Percentiles rank a stretch among this genome's conserved stretches.
These are phyloP conservation scores for Drosophila nigrodunni DNA, from an alignment of 1,140 invertebrate genomes.

Conservation along the genomic window DNA sequence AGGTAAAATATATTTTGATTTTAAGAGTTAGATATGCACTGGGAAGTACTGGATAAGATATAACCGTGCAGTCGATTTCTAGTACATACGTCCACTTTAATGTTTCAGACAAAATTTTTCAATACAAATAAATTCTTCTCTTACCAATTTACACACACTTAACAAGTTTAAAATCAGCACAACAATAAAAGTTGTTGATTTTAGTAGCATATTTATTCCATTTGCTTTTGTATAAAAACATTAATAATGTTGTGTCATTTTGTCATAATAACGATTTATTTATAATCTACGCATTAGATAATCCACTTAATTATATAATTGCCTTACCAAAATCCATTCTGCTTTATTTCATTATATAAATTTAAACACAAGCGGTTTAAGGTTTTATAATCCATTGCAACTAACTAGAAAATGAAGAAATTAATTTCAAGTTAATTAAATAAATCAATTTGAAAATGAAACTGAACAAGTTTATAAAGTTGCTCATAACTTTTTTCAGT, in stretches of 20 bases:
- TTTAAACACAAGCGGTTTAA: background rate
- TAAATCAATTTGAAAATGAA: background rate
- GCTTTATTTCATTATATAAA: background rate
- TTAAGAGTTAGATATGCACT: too few relatives aligned
- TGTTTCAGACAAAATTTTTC: too few relatives aligned
- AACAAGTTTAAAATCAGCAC: too few relatives aligned
- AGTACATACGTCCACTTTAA: too few relatives aligned
- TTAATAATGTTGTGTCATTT: constrained; percentile 11
- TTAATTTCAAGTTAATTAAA: constrained; percentile 4
- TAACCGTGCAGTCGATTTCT: too few relatives aligned
- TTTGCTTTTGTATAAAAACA: constrained; percentile 22
- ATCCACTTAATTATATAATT: constrained; percentile 24
- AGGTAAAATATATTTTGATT: too few relatives aligned
- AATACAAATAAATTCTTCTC: too few relatives aligned
- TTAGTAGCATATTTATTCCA: constrained; percentile 24
- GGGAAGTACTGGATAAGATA: too few relatives aligned
- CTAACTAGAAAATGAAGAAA: constrained; percentile 23
- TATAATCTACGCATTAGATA: constrained; percentile 14
- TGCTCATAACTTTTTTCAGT: background rate
- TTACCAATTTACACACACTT: too few relatives aligned
- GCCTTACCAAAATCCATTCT: constrained; percentile 17
- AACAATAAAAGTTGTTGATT: background rate
- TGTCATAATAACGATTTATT: constrained; percentile 20
- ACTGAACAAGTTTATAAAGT: background rate
- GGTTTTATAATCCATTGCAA: constrained; percentile 3